Percentiles rank a stretch among this genome's conserved stretches.
These are phyloP conservation scores for Cololabis saira DNA, from an alignment of 2,113 vertebrate genomes.

Conservation along the genomic window DNA sequence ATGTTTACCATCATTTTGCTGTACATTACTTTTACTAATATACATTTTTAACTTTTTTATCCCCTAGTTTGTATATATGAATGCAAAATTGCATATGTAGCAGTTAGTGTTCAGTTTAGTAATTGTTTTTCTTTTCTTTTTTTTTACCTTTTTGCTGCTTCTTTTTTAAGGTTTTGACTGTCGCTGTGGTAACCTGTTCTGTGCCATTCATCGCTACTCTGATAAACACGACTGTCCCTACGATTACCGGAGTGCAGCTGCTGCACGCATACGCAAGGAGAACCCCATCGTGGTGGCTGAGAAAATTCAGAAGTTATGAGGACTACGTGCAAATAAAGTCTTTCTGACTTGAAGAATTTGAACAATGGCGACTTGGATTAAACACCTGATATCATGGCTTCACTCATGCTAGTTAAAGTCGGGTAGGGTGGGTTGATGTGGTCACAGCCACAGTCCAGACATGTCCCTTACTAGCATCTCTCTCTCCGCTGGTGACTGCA, in stretches of 20 bases:
- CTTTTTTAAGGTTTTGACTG: slow-evolving; percentile 86
- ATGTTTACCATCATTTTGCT: too few relatives aligned
- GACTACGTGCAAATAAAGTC: slow-evolving; percentile 45
- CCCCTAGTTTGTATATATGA: too few relatives aligned
- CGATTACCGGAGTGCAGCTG: slow-evolving; percentile 89
- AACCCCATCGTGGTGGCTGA: slow-evolving; percentile 91
- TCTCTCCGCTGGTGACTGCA: slow-evolving; percentile 67
- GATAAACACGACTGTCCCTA: slow-evolving; percentile 92
- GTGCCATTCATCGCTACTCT: slow-evolving; percentile 90
- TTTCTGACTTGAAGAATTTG: slow-evolving; percentile 71
- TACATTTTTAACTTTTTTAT: too few relatives aligned
- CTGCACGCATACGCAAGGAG: slow-evolving; percentile 91
- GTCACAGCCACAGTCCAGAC: slow-evolving; percentile 60
- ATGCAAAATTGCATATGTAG: too few relatives aligned
- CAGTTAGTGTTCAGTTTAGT: too few relatives aligned
- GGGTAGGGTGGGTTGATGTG: slow-evolving; percentile 49
- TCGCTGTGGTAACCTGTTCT: slow-evolving; percentile 92
- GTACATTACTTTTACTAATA: too few relatives aligned
- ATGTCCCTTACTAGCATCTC: slow-evolving; percentile 72
- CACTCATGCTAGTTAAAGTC: slow-evolving; percentile 71
- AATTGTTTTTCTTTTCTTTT: background rate
- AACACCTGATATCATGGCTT: slow-evolving; percentile 76
- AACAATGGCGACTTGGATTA: slow-evolving; percentile 74
- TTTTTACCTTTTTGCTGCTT: slow-evolving; percentile 19
- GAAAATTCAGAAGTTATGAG: slow-evolving; percentile 95